These are phyloP conservation scores for Erythrocercus mccallii DNA, from an alignment of 2,113 vertebrate species.

Conservation along the genomic window DNA sequence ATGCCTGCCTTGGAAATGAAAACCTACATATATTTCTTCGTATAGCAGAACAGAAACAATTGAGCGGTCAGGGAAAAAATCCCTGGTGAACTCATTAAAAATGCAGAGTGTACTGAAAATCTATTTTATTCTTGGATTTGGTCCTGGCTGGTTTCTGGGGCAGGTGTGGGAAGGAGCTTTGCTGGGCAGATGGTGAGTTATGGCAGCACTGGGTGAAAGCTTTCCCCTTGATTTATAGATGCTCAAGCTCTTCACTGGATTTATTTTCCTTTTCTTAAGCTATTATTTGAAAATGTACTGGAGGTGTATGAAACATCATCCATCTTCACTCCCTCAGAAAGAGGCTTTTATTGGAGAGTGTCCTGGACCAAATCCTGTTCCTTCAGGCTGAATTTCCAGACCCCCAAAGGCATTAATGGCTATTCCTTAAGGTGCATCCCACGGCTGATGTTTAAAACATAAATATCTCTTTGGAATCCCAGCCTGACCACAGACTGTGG, in stretches of 20 bases:
- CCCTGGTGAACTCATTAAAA: background rate
- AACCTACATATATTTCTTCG: background rate
- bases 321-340: background rate
- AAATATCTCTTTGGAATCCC: background rate
- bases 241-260: background rate
- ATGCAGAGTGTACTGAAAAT: background rate
- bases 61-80: background rate
- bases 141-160: background rate
- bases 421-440: background rate
- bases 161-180: background rate
- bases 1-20: background rate
- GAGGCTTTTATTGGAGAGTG: background rate
- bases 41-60: background rate
- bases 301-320: background rate
- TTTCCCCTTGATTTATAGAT: background rate
- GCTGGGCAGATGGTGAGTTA: background rate
- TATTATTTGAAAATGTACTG: background rate
- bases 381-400: background rate
- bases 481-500: background rate
- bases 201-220: background rate
- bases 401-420: background rate
- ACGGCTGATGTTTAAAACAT: background rate
- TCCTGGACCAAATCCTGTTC: background rate
- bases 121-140: background rate
- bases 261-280: background rate